Conservation (phyloP, 2,888 invertebrate genomes). For the Drepana falcataria region DNA sequence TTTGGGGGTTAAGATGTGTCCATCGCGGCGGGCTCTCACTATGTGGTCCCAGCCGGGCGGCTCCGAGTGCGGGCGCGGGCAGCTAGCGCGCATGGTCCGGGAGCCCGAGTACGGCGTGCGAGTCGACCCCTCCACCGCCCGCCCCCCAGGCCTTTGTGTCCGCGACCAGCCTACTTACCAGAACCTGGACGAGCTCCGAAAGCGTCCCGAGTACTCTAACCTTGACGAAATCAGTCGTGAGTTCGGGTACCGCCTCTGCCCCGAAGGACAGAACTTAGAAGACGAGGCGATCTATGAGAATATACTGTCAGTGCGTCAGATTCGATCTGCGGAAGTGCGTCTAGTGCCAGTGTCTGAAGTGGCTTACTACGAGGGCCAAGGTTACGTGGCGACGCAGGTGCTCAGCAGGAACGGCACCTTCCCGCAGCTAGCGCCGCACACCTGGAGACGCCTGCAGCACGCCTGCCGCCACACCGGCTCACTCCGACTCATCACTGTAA, state of each 20-base stretch:
- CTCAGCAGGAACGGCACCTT: constrained; percentile 73
- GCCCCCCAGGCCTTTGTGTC: constrained; percentile 58
- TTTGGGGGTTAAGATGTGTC: constrained; percentile 79
- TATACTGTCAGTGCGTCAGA: constrained; percentile 71
- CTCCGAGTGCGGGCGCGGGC: constrained; percentile 8
- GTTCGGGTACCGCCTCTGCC: constrained; percentile 72
- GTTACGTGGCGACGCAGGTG: constrained; percentile 72
- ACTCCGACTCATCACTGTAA: constrained; percentile 63
- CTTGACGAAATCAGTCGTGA: constrained; percentile 73
- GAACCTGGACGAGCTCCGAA: constrained; percentile 67
- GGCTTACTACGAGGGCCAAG: constrained; percentile 71
- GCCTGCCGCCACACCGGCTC: constrained; percentile 63
- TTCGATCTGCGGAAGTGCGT: constrained; percentile 74
- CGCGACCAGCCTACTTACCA: constrained; percentile 72
- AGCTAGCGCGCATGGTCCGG: constrained; percentile 66
- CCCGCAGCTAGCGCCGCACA: constrained; percentile 72
- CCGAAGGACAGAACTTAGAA: constrained; percentile 74
- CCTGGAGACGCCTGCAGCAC: constrained; percentile 69
- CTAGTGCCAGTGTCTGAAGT: constrained; percentile 74
- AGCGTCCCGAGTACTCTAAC: constrained; percentile 72
- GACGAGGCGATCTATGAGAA: constrained; percentile 76
- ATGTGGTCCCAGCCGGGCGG: constrained; percentile 70
- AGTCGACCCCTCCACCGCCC: constrained; percentile 56
- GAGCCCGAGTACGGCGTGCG: constrained; percentile 66
- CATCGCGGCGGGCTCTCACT: constrained; percentile 71